Conservation (phyloP, 2,113 vertebrate species). For the Pyxicephalus adspersus region DNA sequence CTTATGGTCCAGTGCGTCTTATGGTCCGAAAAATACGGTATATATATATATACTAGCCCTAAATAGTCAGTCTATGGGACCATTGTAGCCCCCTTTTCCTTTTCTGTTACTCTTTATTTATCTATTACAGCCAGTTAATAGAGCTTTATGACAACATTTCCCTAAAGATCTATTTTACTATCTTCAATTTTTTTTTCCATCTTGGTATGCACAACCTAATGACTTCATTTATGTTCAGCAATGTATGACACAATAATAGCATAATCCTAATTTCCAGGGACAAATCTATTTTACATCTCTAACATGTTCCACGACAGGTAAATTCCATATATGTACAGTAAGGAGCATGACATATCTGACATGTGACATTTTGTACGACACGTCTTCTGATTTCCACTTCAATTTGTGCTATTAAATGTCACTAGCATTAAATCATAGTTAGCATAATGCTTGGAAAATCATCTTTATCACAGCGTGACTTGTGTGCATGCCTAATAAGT, state of each 20-base stretch:
- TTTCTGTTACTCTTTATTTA: no score
- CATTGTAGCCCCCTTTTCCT: no score
- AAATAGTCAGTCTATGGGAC: no score
- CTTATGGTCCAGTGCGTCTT: no score
- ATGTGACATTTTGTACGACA: constrained; percentile 10
- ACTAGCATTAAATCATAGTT: background rate
- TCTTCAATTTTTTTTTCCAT: background rate
- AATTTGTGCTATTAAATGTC: constrained; percentile 23
- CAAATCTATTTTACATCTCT: background rate
- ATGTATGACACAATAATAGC: background rate
- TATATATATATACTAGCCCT: no score
- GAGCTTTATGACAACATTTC: no score
- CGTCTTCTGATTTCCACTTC: constrained; percentile 3
- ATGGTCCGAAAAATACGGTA: no score
- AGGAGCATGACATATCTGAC: constrained; percentile 6
- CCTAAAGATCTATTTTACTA: no score
- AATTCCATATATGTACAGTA: background rate
- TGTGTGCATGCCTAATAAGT: background rate
- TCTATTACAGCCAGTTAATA: no score
- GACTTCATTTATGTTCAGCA: background rate
- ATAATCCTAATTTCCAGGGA: background rate
- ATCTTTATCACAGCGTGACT: constrained; percentile 2
- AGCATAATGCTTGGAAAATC: background rate
- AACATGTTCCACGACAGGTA: background rate
- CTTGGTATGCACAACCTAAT: background rate